Base-by-base conservation (phyloP, 2,113 vertebrate genomes). In the Verasper variegatus region DNA sequence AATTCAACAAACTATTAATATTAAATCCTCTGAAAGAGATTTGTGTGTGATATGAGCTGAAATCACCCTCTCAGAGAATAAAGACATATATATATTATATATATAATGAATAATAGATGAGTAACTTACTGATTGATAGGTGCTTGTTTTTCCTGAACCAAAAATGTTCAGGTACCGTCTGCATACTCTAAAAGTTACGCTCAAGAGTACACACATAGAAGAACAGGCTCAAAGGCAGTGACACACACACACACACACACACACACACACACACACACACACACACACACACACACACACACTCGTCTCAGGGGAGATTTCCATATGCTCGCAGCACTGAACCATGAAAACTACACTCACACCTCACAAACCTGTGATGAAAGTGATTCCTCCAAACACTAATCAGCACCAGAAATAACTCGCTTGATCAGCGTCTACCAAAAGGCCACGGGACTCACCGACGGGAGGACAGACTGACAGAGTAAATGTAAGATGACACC, bases 331-430 rank as follows among this genome's bases (percentile, higher is more conserved):
- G 9, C 76, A 26, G 54, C 62, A 0, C 66, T 74, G 74, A 83
- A 80, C 74, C 74, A 51, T 65, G 66, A 86, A 82, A 70, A 67
- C 62, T 42, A n/a, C 70, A 11, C 70, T 57, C 73, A 31, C 66
- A 71, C 74, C 80, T 60, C 27, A 57, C 74, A 77, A 60, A 74
- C 71, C 1, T 27, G 58, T 21, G 88, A 89, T 90, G 76, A 92
- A 90, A 92, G 88, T 13, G 79, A 78, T 74, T 90, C 81, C 77
- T 85, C 68, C 60, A 23, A 82, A 85, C 81, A 40, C 85, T 90
- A 77, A 85, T 90, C 84, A 84, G 17, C 55, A 72, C 82, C 69
- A 77, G 79, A 90, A 92, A 92, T 92, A 92, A 85, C 86, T 81
- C 13, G 17, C 80, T 90, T 92, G 89, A 92, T 92, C 90, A 90